phyloP scores from a whole-genome alignment of 2,888 invertebrate species.

The Drosophila testacea region DNA sequence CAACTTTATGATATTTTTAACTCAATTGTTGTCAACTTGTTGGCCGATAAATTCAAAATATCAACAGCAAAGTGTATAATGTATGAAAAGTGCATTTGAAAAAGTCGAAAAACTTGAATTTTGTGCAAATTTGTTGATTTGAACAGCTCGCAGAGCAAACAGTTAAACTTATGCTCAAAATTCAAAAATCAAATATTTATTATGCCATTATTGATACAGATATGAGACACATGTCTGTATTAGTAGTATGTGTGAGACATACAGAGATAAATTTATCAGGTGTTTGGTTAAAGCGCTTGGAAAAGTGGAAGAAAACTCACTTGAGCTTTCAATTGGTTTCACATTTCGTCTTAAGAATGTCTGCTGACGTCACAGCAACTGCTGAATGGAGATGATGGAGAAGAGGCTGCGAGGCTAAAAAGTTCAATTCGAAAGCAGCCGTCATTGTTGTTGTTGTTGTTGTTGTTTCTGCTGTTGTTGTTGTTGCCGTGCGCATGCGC shows the following conservation, averaged over 20 bases:
- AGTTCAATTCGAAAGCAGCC: constrained; percentile 63
- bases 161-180: constrained; percentile 6
- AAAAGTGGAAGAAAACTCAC: constrained; percentile 15
- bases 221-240: background rate
- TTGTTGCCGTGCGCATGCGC: constrained; percentile 41
- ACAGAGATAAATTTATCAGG: constrained; percentile 7
- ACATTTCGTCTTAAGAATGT: constrained; percentile 47
- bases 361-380: constrained; percentile 42
- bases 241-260: background rate
- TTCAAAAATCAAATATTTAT: constrained; percentile 3
- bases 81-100: constrained; percentile 6
- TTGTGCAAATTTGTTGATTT: constrained; percentile 12
- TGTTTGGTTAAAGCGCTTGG: constrained; percentile 16
- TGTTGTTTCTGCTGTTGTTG: constrained; percentile 24
- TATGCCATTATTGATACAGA: constrained; percentile 4
- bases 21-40: background rate
- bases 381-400: background rate
- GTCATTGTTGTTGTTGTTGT: constrained; percentile 24
- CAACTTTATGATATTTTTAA: background rate
- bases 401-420: constrained; percentile 28
- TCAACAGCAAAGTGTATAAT: background rate
- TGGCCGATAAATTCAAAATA: background rate
- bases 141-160: constrained; percentile 11
- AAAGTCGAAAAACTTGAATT: constrained; percentile 44
- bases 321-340: constrained; percentile 51